Conservation (phyloP, 2,113 vertebrate genomes). For the Spea bombifrons region DNA sequence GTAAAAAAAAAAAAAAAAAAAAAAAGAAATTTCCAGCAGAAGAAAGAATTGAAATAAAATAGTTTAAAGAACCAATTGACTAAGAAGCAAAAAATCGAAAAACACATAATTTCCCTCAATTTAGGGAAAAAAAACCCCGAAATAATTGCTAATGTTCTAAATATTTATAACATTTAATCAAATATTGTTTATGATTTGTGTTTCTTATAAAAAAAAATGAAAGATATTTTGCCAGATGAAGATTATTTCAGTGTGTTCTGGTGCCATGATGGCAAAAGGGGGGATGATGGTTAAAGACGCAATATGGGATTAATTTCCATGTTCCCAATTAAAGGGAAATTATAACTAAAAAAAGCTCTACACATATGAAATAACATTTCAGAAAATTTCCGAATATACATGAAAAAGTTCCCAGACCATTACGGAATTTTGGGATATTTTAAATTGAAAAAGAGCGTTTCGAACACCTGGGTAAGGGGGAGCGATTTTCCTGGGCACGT, state of each 20-base stretch:
- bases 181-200: constrained; percentile 25
- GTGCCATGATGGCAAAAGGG: constrained; percentile 1
- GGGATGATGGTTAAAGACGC: not conserved
- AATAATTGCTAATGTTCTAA: constrained; percentile 28
- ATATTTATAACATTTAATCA: constrained; percentile 26
- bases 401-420: too few relatives aligned
- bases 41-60: not conserved
- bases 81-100: not conserved
- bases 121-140: not conserved
- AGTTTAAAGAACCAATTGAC: not conserved
- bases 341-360: not conserved
- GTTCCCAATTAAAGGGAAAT: not conserved
- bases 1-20: too few relatives aligned
- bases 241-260: constrained; percentile 28
- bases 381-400: not conserved
- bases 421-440: too few relatives aligned
- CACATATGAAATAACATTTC: not conserved
- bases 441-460: too few relatives aligned
- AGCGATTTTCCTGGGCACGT: too few relatives aligned
- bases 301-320: constrained; percentile 20
- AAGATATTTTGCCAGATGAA: constrained; percentile 31
- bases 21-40: not conserved
- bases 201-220: constrained; percentile 12
- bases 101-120: constrained; percentile 2
- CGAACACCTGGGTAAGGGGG: too few relatives aligned